Evolutionary conservation across 2,113 vertebrate species (phyloP).

Genomic region (Aldabrachelys gigantea): DNA sequence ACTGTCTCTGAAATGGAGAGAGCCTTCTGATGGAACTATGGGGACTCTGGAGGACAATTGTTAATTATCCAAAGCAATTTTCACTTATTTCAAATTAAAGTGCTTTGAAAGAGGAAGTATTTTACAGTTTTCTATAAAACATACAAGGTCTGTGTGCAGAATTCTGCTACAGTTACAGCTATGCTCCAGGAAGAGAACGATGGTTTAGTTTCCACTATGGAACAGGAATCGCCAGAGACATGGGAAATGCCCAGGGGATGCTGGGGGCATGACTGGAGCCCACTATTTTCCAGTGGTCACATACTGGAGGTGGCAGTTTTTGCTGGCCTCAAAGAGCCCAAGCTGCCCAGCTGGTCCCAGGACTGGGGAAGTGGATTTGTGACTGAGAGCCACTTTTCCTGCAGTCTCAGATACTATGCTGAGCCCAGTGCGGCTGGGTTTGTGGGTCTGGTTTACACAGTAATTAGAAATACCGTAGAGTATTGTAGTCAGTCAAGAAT

Average conservation of each 20-base stretch:
- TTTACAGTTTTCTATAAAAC: not conserved
- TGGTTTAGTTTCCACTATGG: not conserved
- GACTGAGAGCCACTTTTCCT: not conserved
- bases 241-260: not conserved
- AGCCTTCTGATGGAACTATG: slow-evolving; percentile 27
- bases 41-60: slow-evolving; percentile 38
- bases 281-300: not conserved
- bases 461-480: not conserved
- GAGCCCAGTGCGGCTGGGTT: not conserved
- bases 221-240: not conserved
- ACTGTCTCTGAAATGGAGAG: slow-evolving; percentile 21
- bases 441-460: not conserved
- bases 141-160: not conserved
- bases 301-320: not conserved
- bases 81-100: slow-evolving; percentile 24
- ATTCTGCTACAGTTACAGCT: not conserved
- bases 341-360: not conserved
- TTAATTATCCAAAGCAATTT: slow-evolving; percentile 40
- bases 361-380: not conserved
- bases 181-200: not conserved
- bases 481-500: not conserved
- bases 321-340: accelerated
- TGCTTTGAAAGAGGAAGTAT: not conserved
- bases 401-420: not conserved
- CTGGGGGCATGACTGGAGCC: not conserved